Evolutionary conservation across 2,888 invertebrate species (phyloP).

Genomic region (Chironomus riparius): DNA sequence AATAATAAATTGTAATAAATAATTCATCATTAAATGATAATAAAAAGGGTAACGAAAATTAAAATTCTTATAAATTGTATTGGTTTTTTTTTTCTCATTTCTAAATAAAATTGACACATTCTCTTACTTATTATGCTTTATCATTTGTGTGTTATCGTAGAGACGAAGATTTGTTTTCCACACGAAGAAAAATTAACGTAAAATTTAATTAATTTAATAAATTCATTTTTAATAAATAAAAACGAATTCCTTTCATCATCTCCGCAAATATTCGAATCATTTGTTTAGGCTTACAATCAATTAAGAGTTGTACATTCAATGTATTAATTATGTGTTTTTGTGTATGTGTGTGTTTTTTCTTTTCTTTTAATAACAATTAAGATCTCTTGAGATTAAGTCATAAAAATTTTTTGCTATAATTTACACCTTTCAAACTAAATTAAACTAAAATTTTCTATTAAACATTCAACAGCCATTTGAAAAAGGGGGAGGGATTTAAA

Average conservation of each 20-base stretch:
- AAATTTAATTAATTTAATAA: too few relatives aligned
- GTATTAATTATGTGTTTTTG: background rate
- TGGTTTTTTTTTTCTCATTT: too few relatives aligned
- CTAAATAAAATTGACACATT: background rate
- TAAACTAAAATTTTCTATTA: constrained; percentile 22
- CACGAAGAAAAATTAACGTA: too few relatives aligned
- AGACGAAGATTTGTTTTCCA: background rate
- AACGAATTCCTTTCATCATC: too few relatives aligned
- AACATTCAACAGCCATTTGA: constrained; percentile 22
- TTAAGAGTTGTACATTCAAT: constrained; percentile 9
- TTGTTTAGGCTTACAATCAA: background rate
- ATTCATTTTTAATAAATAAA: too few relatives aligned
- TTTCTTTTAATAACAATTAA: constrained; percentile 11
- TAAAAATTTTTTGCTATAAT: constrained; percentile 22
- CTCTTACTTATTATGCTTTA: background rate
- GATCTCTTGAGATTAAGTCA: constrained; percentile 24
- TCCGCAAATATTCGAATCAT: background rate
- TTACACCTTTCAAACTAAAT: constrained; percentile 21
- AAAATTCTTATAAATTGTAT: background rate
- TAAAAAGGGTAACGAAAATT: background rate
- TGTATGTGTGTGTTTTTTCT: background rate
- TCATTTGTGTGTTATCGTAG: background rate
- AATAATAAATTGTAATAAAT: constrained; percentile 14
- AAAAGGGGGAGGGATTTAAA: background rate
- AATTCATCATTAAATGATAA: background rate